Evolutionary conservation across 2,888 invertebrate species (phyloP).

Genomic region (Tryphoninae sp.): DNA sequence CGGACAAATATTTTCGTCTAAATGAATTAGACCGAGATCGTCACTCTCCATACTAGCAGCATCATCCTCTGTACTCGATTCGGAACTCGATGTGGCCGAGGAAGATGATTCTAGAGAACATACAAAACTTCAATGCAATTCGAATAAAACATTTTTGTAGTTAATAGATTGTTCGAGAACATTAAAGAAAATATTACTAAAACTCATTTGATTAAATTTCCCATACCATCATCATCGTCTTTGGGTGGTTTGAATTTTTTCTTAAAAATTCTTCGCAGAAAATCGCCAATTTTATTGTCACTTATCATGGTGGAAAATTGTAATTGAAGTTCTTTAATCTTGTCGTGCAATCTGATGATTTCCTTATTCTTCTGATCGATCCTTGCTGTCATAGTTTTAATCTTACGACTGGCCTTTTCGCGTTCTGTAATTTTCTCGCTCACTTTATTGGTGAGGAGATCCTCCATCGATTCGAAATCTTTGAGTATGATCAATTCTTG

Average conservation of each 20-base stretch:
- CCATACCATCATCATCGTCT: constrained; percentile 82
- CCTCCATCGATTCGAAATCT: constrained; percentile 88
- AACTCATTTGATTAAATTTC: constrained; percentile 5
- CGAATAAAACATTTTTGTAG: constrained; percentile 26
- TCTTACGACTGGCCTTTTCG: constrained; percentile 65
- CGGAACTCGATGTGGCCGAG: constrained; percentile 81
- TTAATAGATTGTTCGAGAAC: not conserved
- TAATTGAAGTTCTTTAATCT: constrained; percentile 82
- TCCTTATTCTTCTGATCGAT: constrained; percentile 82
- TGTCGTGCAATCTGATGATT: constrained; percentile 81
- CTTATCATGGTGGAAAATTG: constrained; percentile 84
- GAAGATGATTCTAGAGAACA: constrained; percentile 72
- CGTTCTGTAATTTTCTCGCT: constrained; percentile 83
- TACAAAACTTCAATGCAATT: constrained; percentile 18
- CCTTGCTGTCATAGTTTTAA: constrained; percentile 69
- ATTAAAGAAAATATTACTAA: constrained; percentile 24
- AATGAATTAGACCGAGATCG: constrained; percentile 86
- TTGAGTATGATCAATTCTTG: constrained; percentile 89
- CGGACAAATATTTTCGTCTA: constrained; percentile 89
- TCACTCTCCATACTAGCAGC: constrained; percentile 82
- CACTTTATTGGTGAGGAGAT: constrained; percentile 84
- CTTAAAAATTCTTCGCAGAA: constrained; percentile 90
- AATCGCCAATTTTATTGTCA: constrained; percentile 90
- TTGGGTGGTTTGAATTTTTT: constrained; percentile 91
- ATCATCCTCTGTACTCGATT: constrained; percentile 82